Evolutionary conservation across 2,113 vertebrate genomes (phyloP), one percentile per base, ranked within the genome.

Genomic region (Etheostoma spectabile): DNA sequence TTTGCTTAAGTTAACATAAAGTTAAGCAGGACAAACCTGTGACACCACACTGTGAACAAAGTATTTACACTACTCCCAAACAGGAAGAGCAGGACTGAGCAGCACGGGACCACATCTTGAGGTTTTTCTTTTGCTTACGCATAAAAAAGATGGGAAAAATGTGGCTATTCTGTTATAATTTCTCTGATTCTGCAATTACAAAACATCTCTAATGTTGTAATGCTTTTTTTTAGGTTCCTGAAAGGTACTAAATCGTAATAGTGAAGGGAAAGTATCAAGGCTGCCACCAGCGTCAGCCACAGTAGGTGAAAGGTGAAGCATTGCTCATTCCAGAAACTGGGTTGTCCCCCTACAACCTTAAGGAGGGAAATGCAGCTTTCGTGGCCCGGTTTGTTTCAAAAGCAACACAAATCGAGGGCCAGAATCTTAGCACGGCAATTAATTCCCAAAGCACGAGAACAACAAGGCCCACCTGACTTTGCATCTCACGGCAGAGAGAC

Each of bases 231-330:
- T 15, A 7, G 12, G 13, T 53, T 45, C n/a, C 33, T 51, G 27
- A 49, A 59, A 45, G 14, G 75, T 53, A 63, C 10, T 14, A 19
- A 22, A 48, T 27, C 12, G 5, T 19, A 22, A 21, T 18, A 14
- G 49, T 60, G 5, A 61, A 61, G 22, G 53, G 48, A 61, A 57
- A 78, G 10, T 62, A 0, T 62, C 38, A 6, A 67, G 33, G 77
- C 56, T 18, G 64, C 78, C 49, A 13, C 33, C 33, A 21, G 48
- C 2, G 0, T 52, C 66, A 77, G 33, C 4, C 65, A 74, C 84
- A 86, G 74, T 83, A 49, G 86, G 83, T 89, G 86, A 91, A 84
- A 90, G 88, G 79, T 87, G 52, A 90, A 15, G n/a, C 24, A 24
- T 83, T 55, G 62, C 21, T 85, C 65, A 70, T 21, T 59, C 65